Conservation (phyloP, 2,797 vertebrate genomes). For the Danio choprae region DNA sequence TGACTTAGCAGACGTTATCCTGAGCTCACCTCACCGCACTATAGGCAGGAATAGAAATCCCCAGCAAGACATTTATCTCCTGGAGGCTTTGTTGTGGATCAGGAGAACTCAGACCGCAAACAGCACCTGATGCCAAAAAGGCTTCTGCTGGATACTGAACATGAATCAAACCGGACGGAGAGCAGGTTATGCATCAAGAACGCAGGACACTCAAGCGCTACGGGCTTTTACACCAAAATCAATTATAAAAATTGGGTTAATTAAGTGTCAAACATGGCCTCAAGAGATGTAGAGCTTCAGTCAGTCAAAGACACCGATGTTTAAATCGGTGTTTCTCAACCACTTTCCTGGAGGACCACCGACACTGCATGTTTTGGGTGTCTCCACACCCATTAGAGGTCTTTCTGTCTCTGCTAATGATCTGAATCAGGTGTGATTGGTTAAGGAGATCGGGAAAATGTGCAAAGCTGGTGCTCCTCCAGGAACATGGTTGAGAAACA, state of each 20-base stretch:
- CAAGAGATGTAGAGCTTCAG: not conserved
- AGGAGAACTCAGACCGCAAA: constrained; percentile 37
- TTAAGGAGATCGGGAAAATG: no score
- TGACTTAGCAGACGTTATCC: constrained; percentile 60
- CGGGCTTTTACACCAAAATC: not conserved
- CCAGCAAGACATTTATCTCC: constrained; percentile 57
- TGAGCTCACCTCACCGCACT: constrained; percentile 57
- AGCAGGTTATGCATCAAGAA: not conserved
- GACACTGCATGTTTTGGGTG: no score
- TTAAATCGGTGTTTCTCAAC: no score
- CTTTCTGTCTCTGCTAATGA: no score
- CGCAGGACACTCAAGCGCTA: not conserved
- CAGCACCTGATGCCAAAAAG: constrained; percentile 41
- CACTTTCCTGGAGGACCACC: no score
- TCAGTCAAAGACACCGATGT: not conserved
- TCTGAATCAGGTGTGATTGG: no score
- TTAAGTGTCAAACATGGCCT: not conserved
- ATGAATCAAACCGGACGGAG: not conserved
- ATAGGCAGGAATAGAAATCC: constrained; percentile 50
- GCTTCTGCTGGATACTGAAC: constrained; percentile 27
- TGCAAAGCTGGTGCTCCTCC: no score
- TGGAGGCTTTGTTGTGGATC: constrained; percentile 49
- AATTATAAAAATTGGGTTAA: not conserved
- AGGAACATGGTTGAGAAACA: no score
- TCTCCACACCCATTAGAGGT: no score